These are phyloP conservation scores for Sericinus montela DNA, from an alignment of 2,888 invertebrate genomes.

Conservation along the genomic window DNA sequence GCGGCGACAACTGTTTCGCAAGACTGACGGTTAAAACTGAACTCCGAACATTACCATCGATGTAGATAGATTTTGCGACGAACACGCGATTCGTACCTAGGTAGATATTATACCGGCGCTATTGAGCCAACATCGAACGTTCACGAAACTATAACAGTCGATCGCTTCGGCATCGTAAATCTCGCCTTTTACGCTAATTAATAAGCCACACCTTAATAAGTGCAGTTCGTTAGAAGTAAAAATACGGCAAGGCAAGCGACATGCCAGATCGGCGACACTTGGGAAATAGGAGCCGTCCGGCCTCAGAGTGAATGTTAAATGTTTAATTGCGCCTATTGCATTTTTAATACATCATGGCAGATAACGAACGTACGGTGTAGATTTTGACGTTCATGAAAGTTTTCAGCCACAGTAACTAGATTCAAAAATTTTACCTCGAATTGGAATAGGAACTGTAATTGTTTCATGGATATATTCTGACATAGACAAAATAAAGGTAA, in stretches of 20 bases:
- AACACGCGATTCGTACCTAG: conserved; percentile 56
- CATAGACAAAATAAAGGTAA: too few species aligned
- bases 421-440: too few species aligned
- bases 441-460: too few species aligned
- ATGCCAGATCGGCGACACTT: conserved; percentile 11
- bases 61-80: conserved; percentile 63
- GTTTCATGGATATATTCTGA: too few species aligned
- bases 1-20: conserved; percentile 58
- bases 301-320: background rate
- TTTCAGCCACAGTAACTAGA: too few species aligned
- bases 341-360: too few species aligned
- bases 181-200: conserved; percentile 7
- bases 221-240: conserved; percentile 14
- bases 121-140: conserved; percentile 35
- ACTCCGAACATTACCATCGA: conserved; percentile 50
- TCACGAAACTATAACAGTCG: conserved; percentile 26
- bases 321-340: background rate
- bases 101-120: background rate
- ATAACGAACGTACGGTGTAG: too few species aligned
- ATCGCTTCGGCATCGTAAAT: conserved; percentile 1
- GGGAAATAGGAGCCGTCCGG: conserved; percentile 3
- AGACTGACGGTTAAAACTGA: conserved; percentile 59
- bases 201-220: conserved; percentile 6
- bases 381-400: too few species aligned
- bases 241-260: conserved; percentile 12